phyloP scores from a whole-genome alignment of 1,140 invertebrate genomes.

The Aphis craccivora region DNA sequence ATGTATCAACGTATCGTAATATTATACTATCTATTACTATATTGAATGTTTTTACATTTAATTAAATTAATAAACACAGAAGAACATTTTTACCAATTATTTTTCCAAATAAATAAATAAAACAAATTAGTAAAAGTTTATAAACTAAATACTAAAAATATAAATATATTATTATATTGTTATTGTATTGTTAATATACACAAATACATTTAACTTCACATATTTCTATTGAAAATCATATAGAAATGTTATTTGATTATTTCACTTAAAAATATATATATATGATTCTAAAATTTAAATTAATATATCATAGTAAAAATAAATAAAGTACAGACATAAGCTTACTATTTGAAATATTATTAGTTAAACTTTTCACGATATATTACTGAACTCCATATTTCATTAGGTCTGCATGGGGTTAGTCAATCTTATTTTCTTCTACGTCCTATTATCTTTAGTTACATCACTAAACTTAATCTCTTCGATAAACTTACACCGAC shows the following conservation, averaged over 20 bases:
- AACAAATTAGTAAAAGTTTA: neutral
- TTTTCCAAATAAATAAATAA: neutral
- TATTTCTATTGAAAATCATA: neutral
- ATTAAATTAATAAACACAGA: neutral
- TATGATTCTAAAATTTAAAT: neutral
- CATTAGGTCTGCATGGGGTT: neutral
- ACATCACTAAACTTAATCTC: conserved; percentile 28
- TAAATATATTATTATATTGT: neutral
- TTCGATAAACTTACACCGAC: neutral
- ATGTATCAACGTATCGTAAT: neutral
- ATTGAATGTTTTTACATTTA: neutral
- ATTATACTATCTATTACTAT: neutral
- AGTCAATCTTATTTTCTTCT: conserved; percentile 11
- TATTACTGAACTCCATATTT: neutral
- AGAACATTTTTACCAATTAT: neutral
- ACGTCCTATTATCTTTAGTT: neutral
- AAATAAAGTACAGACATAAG: neutral
- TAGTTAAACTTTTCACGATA: neutral
- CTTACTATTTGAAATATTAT: neutral
- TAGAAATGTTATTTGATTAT: too few species aligned
- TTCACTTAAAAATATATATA: too few species aligned
- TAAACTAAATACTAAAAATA: neutral
- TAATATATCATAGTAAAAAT: neutral
- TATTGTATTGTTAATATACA: neutral
- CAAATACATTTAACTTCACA: neutral